Evolutionary conservation across 1,140 invertebrate genomes (phyloP).

Genomic region (Cephus cinctus): DNA sequence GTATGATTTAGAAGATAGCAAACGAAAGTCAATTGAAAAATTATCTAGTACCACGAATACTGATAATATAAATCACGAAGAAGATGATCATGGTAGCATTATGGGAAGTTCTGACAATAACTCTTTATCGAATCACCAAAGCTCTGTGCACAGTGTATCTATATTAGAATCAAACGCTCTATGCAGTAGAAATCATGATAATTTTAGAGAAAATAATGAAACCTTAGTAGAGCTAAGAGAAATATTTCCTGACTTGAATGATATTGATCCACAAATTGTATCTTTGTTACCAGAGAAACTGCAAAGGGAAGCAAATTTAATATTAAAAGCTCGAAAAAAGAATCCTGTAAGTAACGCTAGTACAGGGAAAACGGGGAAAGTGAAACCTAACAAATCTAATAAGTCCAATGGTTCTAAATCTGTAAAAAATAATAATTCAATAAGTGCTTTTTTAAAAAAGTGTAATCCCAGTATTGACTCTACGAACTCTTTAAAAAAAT

Average conservation of each 20-base stretch:
- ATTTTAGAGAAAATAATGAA: too few species aligned
- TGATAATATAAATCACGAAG: too few species aligned
- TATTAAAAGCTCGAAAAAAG: constrained; percentile 32
- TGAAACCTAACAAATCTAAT: constrained; percentile 16
- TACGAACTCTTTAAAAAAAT: constrained; percentile 49
- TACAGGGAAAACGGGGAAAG: constrained; percentile 20
- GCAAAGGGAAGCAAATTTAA: constrained; percentile 40
- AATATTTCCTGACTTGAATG: constrained; percentile 55
- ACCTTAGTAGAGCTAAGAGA: constrained; percentile 39
- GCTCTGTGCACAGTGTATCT: too few species aligned
- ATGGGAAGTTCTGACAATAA: too few species aligned
- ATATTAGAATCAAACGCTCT: too few species aligned
- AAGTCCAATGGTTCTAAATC: neutral
- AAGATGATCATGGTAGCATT: too few species aligned
- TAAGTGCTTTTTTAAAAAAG: constrained; percentile 43
- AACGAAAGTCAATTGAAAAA: too few species aligned
- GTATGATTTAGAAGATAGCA: too few species aligned
- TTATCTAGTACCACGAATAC: too few species aligned
- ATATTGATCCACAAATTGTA: constrained; percentile 49
- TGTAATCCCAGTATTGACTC: constrained; percentile 9
- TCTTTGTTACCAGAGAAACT: constrained; percentile 45
- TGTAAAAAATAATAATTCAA: constrained; percentile 21
- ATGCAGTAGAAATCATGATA: too few species aligned
- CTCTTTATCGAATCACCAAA: too few species aligned
- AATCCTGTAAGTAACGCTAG: constrained; percentile 11